Evolutionary conservation across 2,888 invertebrate genomes (phyloP), one percentile per base, ranked within the genome.

Genomic region (Lobophora halterata): DNA sequence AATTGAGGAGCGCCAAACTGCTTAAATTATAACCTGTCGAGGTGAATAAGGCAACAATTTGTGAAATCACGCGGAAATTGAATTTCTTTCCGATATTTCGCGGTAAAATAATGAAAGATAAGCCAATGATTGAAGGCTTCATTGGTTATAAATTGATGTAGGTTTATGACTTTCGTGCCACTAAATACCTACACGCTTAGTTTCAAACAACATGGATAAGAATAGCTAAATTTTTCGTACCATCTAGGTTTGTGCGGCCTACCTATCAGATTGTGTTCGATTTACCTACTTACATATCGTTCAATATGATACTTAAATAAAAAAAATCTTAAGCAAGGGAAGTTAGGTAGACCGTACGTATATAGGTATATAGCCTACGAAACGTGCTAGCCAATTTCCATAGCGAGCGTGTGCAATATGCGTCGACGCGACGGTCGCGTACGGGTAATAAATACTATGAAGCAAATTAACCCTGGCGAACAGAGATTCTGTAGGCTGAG

Each of bases 1-100:
- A 56, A 64, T 58, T 52, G 48, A 48, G 51, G 39, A 42, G 44
- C 50, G 39, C 57, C 57, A 67, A 70, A 71, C 71, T 39, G 57
- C 55, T 58, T 58, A n/a, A n/a, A n/a, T n/a, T n/a, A 68, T 61
- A 59, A 65, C 58, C 63, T 63, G 61, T 66, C 64, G 60, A 65
- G 63, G 58, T 63, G 65, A n/a, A 70, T 71, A 71, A 64, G 54
- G 54, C 50, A 50, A 57, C 55, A 54, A 60, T 67, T 23, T 69
- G 60, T 57, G 48, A 58, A 58, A 49, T 57, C 51, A 45, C 40
- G 46, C 43, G 61, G 61, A 72, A 74, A 75, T 74, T 73, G 65
- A 63, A 62, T 70, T 67, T 58, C 55, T 55, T 55, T 50, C 46
- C 35, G 47, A 58, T 49, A 55, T 61, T 61, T 62, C 49, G 39